Evolutionary conservation across 2,113 vertebrate species (phyloP), one percentile per base, ranked within the genome.

Genomic region (Meles meles): DNA sequence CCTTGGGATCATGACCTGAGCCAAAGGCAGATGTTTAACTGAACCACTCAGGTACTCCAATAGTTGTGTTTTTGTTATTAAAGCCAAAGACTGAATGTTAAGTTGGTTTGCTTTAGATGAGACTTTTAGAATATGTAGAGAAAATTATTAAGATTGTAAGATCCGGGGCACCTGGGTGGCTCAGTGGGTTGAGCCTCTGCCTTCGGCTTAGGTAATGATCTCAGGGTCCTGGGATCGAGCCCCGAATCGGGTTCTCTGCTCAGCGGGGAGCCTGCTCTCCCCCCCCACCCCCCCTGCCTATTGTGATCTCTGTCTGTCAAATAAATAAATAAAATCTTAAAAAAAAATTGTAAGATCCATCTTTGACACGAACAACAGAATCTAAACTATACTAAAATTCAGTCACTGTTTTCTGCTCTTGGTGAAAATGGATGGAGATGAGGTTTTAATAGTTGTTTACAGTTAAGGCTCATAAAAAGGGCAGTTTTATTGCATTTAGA

Each of bases 391-490:
- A 8, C 61, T 85, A 49, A n/a, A 57, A 63, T 42, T 25, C 20
- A 82, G 8, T 81, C 37, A 59, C 65, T 17, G 1, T 90, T 84
- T 93, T 31, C 7, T 59, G 34, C 23, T 91, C 37, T 82, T 87
- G 69, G n/a, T 93, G 47, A 83, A 93, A 93, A 14, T 55, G 29
- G 42, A 57, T 93, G 49, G 69, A 82, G 52, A 77, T 94, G 55
- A 74, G 34, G 61, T 86, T 86, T 96, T 83, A 89, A 31, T 96
- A 69, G 82, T 88, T 80, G 21, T 83, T 97, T 21, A 80, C 20
- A 74, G 34, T 69, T 69, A 82, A 72, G 44, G 44, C 74, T 67
- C 57, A 63, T 90, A 71, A 91, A 88, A 84, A 88, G 61, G 81
- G 83, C 86, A 59, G 9, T 91, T 93, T 92, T 86, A 93, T 77